Conservation (phyloP, 1,140 invertebrate genomes). For the Hestina assimilis region DNA sequence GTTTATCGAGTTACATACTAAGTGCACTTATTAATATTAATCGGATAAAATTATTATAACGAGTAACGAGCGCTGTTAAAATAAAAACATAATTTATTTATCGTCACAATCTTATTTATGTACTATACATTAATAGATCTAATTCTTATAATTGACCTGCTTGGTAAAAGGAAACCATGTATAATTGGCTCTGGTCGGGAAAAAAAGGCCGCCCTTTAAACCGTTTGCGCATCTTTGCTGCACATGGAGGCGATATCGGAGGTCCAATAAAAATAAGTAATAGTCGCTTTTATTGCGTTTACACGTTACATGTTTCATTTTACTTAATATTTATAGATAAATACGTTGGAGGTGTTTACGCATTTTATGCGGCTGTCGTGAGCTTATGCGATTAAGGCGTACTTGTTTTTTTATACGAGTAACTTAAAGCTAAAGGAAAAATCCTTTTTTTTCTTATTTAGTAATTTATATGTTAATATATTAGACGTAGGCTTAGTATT, state of each 20-base stretch:
- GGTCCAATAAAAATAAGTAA: constrained; percentile 29
- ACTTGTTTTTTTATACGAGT: background rate
- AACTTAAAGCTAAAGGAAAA: too few species aligned
- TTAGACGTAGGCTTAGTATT: too few species aligned
- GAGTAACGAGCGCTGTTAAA: background rate
- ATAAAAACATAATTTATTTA: constrained; percentile 32
- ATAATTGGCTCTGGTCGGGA: constrained; percentile 41
- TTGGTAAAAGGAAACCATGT: constrained; percentile 30
- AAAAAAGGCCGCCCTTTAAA: constrained; percentile 48
- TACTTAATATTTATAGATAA: constrained; percentile 7
- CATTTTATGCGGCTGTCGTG: background rate
- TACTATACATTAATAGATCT: constrained; percentile 44
- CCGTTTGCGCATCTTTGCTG: constrained; percentile 15
- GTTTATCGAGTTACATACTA: background rate
- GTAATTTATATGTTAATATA: too few species aligned
- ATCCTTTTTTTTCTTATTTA: too few species aligned
- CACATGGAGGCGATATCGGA: constrained; percentile 15
- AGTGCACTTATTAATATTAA: background rate
- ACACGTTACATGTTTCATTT: constrained; percentile 25
- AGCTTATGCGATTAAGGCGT: background rate
- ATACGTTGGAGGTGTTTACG: background rate
- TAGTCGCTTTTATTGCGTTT: constrained; percentile 27
- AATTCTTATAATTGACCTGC: constrained; percentile 52
- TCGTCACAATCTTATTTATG: constrained; percentile 39
- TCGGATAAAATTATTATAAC: background rate